phyloP scores from a whole-genome alignment of 2,888 invertebrate genomes.

The Ametastegia equiseti region DNA sequence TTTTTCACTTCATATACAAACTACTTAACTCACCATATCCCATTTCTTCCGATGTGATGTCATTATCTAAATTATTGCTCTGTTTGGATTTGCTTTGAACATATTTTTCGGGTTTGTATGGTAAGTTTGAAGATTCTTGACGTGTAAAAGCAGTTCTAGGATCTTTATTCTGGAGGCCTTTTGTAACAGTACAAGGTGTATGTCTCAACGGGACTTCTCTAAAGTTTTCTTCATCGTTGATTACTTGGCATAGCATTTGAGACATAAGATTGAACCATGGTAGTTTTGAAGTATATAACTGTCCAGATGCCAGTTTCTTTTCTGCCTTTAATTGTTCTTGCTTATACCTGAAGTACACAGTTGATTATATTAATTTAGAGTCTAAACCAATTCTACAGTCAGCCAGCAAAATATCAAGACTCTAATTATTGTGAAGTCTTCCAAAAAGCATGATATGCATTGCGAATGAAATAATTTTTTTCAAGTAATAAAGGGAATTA shows the following conservation, averaged over 20 bases:
- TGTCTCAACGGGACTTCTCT: not conserved
- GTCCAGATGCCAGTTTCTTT: conserved; percentile 53
- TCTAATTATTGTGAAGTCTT: not conserved
- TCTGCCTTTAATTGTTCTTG: conserved; percentile 59
- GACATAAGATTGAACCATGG: conserved; percentile 61
- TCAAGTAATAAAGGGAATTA: not conserved
- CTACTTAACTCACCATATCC: not conserved
- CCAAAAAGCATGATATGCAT: not conserved
- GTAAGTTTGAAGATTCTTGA: not conserved
- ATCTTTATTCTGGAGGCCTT: not conserved
- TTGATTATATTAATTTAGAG: not conserved
- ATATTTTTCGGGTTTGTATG: not conserved
- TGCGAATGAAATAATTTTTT: conserved; percentile 9
- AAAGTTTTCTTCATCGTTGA: conserved; percentile 53
- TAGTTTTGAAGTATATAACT: conserved; percentile 56
- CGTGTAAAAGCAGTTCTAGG: not conserved
- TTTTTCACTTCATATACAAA: not conserved
- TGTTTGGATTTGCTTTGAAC: not conserved
- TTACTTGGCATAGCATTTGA: conserved; percentile 60
- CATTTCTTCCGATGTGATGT: not conserved
- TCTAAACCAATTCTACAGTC: conserved; percentile 24
- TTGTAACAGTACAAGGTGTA: not conserved
- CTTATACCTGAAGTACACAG: conserved; percentile 56
- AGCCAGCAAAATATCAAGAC: not conserved
- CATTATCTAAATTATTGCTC: not conserved